Base-by-base conservation (phyloP, 2,113 vertebrate genomes). In the Cathartes aura region DNA sequence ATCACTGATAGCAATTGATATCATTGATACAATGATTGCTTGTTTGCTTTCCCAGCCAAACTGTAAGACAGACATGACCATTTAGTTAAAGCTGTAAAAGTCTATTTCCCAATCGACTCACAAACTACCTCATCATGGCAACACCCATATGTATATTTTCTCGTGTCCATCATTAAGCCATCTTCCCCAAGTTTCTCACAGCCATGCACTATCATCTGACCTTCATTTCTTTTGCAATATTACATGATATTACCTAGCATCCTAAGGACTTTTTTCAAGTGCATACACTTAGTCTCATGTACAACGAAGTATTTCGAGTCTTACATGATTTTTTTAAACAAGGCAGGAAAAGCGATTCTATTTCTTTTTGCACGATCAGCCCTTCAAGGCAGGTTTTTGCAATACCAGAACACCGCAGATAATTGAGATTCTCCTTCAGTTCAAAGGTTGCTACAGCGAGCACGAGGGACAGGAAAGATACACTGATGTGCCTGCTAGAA, bases 381-480 rank as follows among this genome's bases (percentile, higher is more conserved):
- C 60, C 48, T 63, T 55, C 34, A 42, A 90, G 63, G 67, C 22
- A 73, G 50, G 55, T 24, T 83, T 76, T 26, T 76, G 59, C 68
- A 52, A 32, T 2, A 59, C 0, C 4, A 66, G 27, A 89, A n/a
- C 26, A 6, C 52, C 10, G 29, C 18, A 83, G 38, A 75, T 81
- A 94, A 94, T 50, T 87, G 80, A 84, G 93, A 94, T 95, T 84
- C 94, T 78, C 89, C 86, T 96, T 70, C 58, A 74, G 89, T 84
- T 83, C 89, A 19, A 66, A 6, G 11, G 0, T 1, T 56, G 74
- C 58, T 52, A 30, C 56, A 55, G 15, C 2, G 1, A 88, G 19
- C 74, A 32, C 0, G 3, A 73, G 84, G 52, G 43, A 81, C 19
- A 5, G 29, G n/a, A 19, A 36, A 52, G 85, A 45, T 27, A 58